Evolutionary conservation across 2,888 invertebrate genomes (phyloP).

Genomic region (Phanerotoma sp.): DNA sequence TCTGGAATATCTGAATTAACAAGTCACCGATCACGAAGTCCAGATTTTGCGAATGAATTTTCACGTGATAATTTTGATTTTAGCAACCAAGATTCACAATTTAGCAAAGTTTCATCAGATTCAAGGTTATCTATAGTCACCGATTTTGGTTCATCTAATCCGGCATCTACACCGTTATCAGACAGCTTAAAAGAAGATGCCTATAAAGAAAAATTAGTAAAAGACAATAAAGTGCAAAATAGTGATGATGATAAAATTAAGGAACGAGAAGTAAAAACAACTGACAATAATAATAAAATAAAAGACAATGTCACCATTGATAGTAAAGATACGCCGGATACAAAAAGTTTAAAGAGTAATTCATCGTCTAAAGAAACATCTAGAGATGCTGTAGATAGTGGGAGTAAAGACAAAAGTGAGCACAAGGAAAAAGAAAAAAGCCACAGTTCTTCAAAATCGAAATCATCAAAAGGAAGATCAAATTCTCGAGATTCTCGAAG

Average conservation of each 20-base stretch:
- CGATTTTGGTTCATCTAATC: constrained; percentile 58
- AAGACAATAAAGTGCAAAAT: constrained; percentile 46
- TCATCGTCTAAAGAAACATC: constrained; percentile 48
- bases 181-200: constrained; percentile 45
- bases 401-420: constrained; percentile 42
- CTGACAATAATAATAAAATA: constrained; percentile 34
- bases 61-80: constrained; percentile 53
- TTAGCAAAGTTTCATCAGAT: constrained; percentile 66
- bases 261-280: constrained; percentile 26
- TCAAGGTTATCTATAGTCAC: constrained; percentile 62
- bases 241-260: constrained; percentile 43
- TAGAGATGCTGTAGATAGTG: constrained; percentile 44
- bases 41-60: constrained; percentile 52
- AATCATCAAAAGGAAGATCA: constrained; percentile 35
- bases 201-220: constrained; percentile 49
- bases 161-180: constrained; percentile 48
- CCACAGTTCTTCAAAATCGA: constrained; percentile 35
- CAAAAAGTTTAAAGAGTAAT: constrained; percentile 36
- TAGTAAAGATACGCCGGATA: constrained; percentile 37
- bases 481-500: constrained; percentile 35
- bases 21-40: constrained; percentile 59
- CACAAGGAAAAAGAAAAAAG: constrained; percentile 44
- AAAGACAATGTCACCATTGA: constrained; percentile 42
- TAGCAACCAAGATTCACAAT: constrained; percentile 63
- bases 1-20: constrained; percentile 63